Conservation (phyloP, 1,140 invertebrate species). For the Dendrolimus kikuchii region DNA sequence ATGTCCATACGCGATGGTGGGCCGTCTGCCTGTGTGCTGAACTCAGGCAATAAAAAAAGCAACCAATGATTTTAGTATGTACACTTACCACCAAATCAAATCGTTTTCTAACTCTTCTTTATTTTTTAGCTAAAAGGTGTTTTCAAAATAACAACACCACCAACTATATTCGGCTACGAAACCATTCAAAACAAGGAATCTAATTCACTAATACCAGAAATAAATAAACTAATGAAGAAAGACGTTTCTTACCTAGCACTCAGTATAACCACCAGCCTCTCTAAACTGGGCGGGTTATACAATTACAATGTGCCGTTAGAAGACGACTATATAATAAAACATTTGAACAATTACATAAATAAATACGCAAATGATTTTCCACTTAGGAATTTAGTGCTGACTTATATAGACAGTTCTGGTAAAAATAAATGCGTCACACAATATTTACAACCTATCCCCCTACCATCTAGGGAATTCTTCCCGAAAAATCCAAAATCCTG, state of each 20-base stretch:
- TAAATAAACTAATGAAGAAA: slow-evolving; percentile 43
- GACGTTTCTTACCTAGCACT: slow-evolving; percentile 41
- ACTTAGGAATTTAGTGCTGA: slow-evolving; percentile 41
- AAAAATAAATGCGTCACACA: slow-evolving; percentile 51
- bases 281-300: slow-evolving; percentile 40
- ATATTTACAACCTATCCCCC: slow-evolving; percentile 44
- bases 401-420: slow-evolving; percentile 49
- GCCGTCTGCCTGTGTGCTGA: too few relatives aligned
- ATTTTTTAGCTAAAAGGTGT: slow-evolving; percentile 44
- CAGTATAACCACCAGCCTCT: slow-evolving; percentile 40
- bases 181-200: slow-evolving; percentile 24
- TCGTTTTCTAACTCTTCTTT: too few relatives aligned
- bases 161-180: slow-evolving; percentile 54
- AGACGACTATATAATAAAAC: slow-evolving; percentile 41
- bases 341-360: slow-evolving; percentile 48
- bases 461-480: slow-evolving; percentile 37
- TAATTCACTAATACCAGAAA: slow-evolving; percentile 33
- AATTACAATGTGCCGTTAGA: slow-evolving; percentile 39
- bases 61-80: too few relatives aligned
- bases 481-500: slow-evolving; percentile 39
- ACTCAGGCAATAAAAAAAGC: too few relatives aligned
- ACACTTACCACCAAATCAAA: too few relatives aligned
- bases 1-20: too few relatives aligned
- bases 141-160: slow-evolving; percentile 46
- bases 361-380: slow-evolving; percentile 54